Conservation (phyloP, 1,140 invertebrate genomes). For the Augochlora pura region DNA sequence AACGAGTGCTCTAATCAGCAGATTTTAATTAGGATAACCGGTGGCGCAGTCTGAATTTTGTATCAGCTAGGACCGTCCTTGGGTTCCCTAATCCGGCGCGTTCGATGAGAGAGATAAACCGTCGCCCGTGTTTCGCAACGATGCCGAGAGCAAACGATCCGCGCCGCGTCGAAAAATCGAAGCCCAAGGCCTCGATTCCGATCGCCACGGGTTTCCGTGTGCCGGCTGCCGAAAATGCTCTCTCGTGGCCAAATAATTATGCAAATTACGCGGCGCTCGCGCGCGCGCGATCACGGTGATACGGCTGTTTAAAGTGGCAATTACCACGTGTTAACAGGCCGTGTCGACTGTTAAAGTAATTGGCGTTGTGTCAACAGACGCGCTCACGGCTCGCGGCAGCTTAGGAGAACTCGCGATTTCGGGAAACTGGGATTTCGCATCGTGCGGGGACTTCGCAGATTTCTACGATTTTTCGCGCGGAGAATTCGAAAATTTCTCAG, state of each 20-base stretch:
- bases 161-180: too few relatives aligned
- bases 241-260: background rate
- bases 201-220: too few relatives aligned
- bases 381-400: background rate
- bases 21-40: conserved; percentile 71
- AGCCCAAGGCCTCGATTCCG: too few relatives aligned
- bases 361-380: background rate
- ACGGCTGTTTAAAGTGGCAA: background rate
- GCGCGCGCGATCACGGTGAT: background rate
- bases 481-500: too few relatives aligned
- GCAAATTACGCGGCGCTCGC: background rate
- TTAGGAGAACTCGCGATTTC: background rate
- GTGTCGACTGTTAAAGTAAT: conserved; percentile 3
- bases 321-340: conserved; percentile 3
- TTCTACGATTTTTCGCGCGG: too few relatives aligned
- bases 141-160: too few relatives aligned
- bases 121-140: background rate
- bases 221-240: too few relatives aligned
- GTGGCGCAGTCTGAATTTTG: conserved; percentile 59
- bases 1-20: conserved; percentile 31
- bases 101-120: background rate
- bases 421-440: too few relatives aligned
- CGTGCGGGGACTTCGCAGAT: too few relatives aligned
- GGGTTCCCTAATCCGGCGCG: background rate
- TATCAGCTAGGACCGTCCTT: conserved; percentile 52